These are phyloP conservation scores for Enteromius paludinosus DNA, from an alignment of 2,797 vertebrate genomes.

Conservation along the genomic window DNA sequence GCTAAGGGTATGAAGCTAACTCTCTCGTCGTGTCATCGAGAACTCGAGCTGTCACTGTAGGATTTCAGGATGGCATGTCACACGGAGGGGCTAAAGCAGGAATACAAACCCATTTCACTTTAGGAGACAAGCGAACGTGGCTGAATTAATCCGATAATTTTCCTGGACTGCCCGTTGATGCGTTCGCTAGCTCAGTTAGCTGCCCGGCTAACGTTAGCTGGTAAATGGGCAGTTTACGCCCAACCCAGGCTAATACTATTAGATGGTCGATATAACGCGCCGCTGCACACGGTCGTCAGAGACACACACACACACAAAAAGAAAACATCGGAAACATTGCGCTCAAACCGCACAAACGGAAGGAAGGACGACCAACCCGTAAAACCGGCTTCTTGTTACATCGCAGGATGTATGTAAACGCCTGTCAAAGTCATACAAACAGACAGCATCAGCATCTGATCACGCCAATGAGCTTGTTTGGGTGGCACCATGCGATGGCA, in stretches of 20 bases:
- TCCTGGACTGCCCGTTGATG: constrained; percentile 16
- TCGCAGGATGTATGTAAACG: neutral
- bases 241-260: constrained; percentile 37
- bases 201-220: constrained; percentile 31
- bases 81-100: constrained; percentile 1
- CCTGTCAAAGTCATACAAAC: constrained; percentile 28
- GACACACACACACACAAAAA: too few species aligned
- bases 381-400: neutral
- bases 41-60: constrained; percentile 31
- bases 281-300: constrained; percentile 7
- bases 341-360: neutral
- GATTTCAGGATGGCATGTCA: constrained; percentile 24
- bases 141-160: constrained; percentile 16
- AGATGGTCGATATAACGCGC: constrained; percentile 28
- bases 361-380: constrained; percentile 1
- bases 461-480: constrained; percentile 18
- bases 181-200: constrained; percentile 33
- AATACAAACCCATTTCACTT: constrained; percentile 29
- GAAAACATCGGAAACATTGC: constrained; percentile 3
- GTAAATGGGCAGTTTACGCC: constrained; percentile 56
- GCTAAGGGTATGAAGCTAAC: constrained; percentile 31
- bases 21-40: neutral
- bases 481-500: constrained; percentile 15
- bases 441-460: constrained; percentile 40
- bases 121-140: neutral